Evolutionary conservation across 2,113 vertebrate species (phyloP).

Genomic region (Cranoglanis bouderius): DNA sequence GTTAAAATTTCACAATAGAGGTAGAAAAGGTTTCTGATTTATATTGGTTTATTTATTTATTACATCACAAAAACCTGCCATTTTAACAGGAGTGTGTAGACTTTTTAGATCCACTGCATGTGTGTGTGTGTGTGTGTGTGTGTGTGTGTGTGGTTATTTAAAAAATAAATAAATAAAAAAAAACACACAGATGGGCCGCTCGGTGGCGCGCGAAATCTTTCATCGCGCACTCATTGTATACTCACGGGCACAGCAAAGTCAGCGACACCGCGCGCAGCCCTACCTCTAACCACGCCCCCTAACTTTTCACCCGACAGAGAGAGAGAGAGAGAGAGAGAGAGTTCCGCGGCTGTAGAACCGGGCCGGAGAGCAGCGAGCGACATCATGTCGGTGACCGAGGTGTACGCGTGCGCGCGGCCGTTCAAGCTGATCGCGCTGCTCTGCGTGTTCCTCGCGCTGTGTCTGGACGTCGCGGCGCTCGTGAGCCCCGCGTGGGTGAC

Average conservation of each 20-base stretch:
- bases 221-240: not conserved
- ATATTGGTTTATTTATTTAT: too few relatives aligned
- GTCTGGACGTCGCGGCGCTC: slow-evolving; percentile 76
- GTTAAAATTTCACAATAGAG: too few relatives aligned
- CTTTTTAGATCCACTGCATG: too few relatives aligned
- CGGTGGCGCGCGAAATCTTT: not conserved
- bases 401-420: slow-evolving; percentile 71
- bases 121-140: not conserved
- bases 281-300: not conserved
- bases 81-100: too few relatives aligned
- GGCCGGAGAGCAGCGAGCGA: slow-evolving; percentile 1
- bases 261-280: not conserved
- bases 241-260: not conserved
- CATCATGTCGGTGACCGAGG: slow-evolving; percentile 74
- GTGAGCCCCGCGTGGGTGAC: slow-evolving; percentile 82
- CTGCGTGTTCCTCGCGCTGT: slow-evolving; percentile 77
- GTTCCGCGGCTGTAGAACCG: not conserved
- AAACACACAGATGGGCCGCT: not conserved
- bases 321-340: not conserved
- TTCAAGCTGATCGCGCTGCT: slow-evolving; percentile 79
- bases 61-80: too few relatives aligned
- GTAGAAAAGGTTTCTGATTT: too few relatives aligned
- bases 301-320: not conserved
- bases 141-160: not conserved
- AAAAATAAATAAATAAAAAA: too few relatives aligned